Percentiles rank a stretch among this genome's conserved stretches.
Evolutionary conservation across 2,797 vertebrate species (phyloP).

Genomic region (Pseudotriccus pelzelni): DNA sequence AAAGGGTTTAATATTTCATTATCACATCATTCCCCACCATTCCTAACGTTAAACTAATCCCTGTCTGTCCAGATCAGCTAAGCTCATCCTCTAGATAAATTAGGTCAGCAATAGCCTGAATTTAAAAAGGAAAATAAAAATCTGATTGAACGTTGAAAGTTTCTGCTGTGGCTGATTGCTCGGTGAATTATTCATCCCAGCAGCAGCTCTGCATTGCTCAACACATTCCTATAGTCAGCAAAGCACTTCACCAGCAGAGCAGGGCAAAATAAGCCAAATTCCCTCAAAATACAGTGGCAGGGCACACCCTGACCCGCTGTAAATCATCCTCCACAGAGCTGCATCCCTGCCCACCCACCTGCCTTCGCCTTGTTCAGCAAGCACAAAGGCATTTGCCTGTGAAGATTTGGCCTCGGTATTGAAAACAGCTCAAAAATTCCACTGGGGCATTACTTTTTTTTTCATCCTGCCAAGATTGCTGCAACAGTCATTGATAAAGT

Average conservation of each 20-base stretch:
- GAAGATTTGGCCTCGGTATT: not conserved
- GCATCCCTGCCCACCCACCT: not conserved
- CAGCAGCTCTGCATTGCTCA: not conserved
- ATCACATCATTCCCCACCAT: not conserved
- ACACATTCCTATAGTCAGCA: not conserved
- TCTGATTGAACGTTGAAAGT: not conserved
- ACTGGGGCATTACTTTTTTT: not conserved
- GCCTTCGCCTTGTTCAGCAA: not conserved
- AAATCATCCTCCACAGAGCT: not conserved
- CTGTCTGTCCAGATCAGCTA: not conserved
- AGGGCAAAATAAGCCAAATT: not conserved
- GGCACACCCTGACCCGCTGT: fast-evolving
- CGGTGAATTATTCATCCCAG: slow-evolving; percentile 6
- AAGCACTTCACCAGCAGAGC: not conserved
- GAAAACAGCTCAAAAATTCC: not conserved
- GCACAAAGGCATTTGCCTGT: not conserved
- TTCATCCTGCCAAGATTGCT: not conserved
- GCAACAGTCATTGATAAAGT: not conserved
- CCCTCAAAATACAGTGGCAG: not conserved
- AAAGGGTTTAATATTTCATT: slow-evolving; percentile 10
- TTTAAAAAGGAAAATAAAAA: not conserved
- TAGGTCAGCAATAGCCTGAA: not conserved
- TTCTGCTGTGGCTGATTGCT: not conserved
- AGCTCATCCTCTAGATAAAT: not conserved
- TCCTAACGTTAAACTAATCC: not conserved